These are phyloP conservation scores for Manis crassicaudata DNA, from an alignment of 2,797 vertebrate species.

Conservation along the genomic window DNA sequence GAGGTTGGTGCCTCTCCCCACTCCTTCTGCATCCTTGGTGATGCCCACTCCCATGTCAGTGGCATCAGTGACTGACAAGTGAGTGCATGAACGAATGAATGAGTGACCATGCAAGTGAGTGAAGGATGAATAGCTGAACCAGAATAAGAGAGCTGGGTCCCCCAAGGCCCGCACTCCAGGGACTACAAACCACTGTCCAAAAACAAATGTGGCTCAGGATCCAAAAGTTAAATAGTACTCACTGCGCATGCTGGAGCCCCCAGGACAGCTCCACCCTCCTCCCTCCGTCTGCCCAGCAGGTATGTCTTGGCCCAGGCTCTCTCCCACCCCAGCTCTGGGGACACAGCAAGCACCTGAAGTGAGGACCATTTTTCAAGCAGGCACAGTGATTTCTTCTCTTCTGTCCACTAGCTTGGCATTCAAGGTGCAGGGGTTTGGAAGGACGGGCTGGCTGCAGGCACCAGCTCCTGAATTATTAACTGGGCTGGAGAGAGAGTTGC, in stretches of 20 bases:
- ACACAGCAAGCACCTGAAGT: neutral
- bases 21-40: neutral
- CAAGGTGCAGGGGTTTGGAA: neutral
- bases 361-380: conserved; percentile 7
- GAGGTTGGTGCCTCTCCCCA: too few relatives aligned
- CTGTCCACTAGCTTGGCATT: neutral
- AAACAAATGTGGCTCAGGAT: neutral
- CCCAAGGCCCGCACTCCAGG: neutral
- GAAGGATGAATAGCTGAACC: neutral
- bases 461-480: conserved; percentile 71
- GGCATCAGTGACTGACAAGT: neutral
- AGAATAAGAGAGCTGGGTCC: neutral
- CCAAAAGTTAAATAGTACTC: neutral
- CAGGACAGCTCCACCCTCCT: neutral
- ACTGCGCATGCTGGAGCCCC: rapidly evolving
- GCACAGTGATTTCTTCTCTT: neutral
- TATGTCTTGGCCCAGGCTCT: neutral
- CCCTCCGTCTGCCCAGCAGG: neutral
- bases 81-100: neutral
- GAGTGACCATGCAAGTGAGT: too few relatives aligned
- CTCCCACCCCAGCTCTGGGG: neutral
- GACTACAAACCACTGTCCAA: neutral
- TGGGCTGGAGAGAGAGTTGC: conserved; percentile 25
- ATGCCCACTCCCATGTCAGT: rapidly evolving
- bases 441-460: conserved; percentile 18